phyloP scores from a whole-genome alignment of 2,113 vertebrate species.

The Willisornis vidua region DNA sequence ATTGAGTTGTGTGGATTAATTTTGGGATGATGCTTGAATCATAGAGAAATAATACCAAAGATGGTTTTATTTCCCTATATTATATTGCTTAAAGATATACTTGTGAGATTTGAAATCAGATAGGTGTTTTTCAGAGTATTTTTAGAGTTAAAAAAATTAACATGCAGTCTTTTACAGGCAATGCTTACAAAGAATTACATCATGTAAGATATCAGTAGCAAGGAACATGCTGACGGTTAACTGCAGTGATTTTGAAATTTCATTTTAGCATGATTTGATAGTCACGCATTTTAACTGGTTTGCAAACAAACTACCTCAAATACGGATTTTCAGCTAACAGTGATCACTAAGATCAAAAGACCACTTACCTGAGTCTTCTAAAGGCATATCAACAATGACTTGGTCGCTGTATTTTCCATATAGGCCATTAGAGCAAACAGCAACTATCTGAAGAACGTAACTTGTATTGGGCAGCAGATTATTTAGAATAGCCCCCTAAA shows the following conservation, averaged over 20 bases:
- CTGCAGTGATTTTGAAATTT: constrained; percentile 56
- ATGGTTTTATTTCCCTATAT: constrained; percentile 12
- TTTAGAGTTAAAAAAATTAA: constrained; percentile 59
- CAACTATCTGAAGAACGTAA: constrained; percentile 92
- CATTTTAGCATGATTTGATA: constrained; percentile 4
- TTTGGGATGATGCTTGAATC: neutral
- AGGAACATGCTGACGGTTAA: constrained; percentile 41
- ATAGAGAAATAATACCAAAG: constrained; percentile 47
- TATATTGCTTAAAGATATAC: neutral
- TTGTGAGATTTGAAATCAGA: constrained; percentile 55
- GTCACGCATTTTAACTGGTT: constrained; percentile 51
- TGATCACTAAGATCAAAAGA: neutral
- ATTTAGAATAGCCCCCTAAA: constrained; percentile 93
- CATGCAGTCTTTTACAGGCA: constrained; percentile 33
- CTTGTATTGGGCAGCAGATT: constrained; percentile 89
- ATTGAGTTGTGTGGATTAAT: neutral
- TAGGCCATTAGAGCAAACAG: constrained; percentile 90
- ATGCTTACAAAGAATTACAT: constrained; percentile 12
- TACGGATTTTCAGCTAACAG: neutral
- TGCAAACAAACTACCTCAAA: constrained; percentile 59
- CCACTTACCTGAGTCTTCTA: constrained; percentile 87
- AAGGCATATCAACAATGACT: constrained; percentile 86
- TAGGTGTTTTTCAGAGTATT: constrained; percentile 57
- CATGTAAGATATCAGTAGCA: constrained; percentile 17
- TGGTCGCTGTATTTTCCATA: constrained; percentile 88